phyloP scores from a whole-genome alignment of 2,797 vertebrate species.

The Alectoris magna region DNA sequence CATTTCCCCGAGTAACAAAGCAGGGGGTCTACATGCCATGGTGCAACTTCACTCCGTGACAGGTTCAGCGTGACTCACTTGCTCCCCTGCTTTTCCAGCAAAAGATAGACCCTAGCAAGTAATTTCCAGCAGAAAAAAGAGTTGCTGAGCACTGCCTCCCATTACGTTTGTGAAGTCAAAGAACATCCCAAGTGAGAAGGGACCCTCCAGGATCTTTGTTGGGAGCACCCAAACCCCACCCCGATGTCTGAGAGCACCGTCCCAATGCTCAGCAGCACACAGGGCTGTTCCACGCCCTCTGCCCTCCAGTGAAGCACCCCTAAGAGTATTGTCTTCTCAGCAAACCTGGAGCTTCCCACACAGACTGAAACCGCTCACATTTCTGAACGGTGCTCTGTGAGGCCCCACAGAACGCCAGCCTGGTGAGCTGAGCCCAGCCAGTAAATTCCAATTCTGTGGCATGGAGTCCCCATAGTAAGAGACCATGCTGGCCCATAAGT shows the following conservation, averaged over 20 bases:
- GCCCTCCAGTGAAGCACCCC: background rate
- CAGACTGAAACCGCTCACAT: fast-evolving
- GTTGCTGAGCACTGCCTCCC: background rate
- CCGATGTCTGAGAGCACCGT: no score
- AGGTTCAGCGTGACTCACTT: background rate
- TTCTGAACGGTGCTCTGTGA: background rate
- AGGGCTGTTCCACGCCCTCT: no score
- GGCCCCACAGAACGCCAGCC: background rate
- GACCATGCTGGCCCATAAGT: background rate
- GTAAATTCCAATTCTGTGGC: background rate
- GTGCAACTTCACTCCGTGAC: background rate
- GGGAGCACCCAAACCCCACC: no score
- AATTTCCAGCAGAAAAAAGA: background rate
- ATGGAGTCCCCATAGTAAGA: background rate
- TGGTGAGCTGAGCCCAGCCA: background rate
- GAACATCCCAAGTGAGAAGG: no score
- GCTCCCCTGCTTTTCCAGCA: background rate
- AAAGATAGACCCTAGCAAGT: background rate
- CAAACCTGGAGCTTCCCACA: background rate
- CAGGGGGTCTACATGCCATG: fast-evolving
- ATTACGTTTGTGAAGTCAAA: background rate
- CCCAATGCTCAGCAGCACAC: no score
- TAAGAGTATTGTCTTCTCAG: background rate
- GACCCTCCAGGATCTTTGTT: no score
- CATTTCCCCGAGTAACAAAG: background rate